Evolutionary conservation across 1,140 invertebrate species (phyloP), one percentile per base, ranked within the genome.

Genomic region (Zaprionus davidi): DNA sequence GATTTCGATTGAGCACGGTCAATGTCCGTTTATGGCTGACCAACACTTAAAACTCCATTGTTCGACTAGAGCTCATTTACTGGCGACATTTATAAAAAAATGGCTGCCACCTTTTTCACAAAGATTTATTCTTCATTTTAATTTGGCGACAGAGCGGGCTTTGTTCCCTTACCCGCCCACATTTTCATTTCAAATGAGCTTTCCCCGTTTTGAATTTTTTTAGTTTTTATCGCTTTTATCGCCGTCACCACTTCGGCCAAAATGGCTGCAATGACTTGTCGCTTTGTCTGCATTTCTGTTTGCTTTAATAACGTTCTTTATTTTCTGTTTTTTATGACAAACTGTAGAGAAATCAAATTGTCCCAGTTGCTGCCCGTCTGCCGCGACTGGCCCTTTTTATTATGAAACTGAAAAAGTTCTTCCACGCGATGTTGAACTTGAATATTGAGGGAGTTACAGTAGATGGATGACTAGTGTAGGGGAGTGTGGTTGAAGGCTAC

Each of bases 241-340:
- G 70, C 41, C 68, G 81, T 78, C 71, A 80, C 78, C 74, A 81
- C 84, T 83, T 76, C 69, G 31, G 83, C 81, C 81, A 76, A 88
- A 87, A 81, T 76, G 71, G 67, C 71, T 71, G 83, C 84, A 88
- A 81, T 80, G 84, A 88, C 65, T 83, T 87, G 78, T 73, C 78
- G 71, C 78, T 88, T 87, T 87, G 84, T 87, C 83, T 88, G 83
- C 84, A 88, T 87, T 87, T 87, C 83, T 84, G 81, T 65, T 79
- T 70, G 78, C 84, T 88, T 87, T 88, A 87, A 87, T 88, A 88
- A 80, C 80, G 78, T 84, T 87, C 88, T 77, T 75, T 83, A 76
- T 71, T 78, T 63, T 3, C n/a, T 24, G 1, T 34, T 34, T 63
- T 64, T 64, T 57, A 56, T 22, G 59, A 57, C 38, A 62, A 20